Percentiles rank a stretch among this genome's conserved stretches.
These are phyloP conservation scores for Mobula birostris DNA, from an alignment of 2,113 vertebrate genomes.

Conservation along the genomic window DNA sequence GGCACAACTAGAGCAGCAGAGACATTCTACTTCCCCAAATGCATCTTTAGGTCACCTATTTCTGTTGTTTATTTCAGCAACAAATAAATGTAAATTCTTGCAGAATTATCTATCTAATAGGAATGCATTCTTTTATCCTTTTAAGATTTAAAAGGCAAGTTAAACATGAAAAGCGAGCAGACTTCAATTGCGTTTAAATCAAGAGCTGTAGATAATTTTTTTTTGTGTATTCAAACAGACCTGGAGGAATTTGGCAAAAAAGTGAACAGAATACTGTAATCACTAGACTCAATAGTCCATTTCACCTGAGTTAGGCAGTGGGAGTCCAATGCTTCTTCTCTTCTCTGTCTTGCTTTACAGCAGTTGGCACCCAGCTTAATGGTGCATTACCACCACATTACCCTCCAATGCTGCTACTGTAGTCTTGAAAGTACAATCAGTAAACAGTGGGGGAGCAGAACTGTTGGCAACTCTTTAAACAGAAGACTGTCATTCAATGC, in stretches of 20 bases:
- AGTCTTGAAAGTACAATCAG: neutral
- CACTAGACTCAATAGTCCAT: neutral
- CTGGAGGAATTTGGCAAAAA: neutral
- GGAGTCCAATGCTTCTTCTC: neutral
- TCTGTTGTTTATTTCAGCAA: neutral
- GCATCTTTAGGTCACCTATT: neutral
- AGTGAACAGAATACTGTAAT: neutral
- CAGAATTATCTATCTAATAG: neutral
- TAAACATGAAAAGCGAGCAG: no score
- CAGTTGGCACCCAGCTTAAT: no score
- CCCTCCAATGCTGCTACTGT: neutral
- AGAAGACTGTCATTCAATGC: no score
- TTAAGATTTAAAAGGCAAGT: neutral
- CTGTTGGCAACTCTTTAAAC: neutral
- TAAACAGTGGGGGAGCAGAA: neutral
- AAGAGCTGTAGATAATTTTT: neutral
- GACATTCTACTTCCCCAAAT: neutral
- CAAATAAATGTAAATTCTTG: neutral
- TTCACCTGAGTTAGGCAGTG: neutral
- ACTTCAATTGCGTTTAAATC: neutral
- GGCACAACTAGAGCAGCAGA: neutral
- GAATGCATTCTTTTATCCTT: neutral
- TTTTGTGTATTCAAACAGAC: neutral
- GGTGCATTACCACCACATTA: no score
- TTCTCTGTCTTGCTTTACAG: no score